Evolutionary conservation across 1,140 invertebrate genomes (phyloP).

Genomic region (Calephelis nemesis): DNA sequence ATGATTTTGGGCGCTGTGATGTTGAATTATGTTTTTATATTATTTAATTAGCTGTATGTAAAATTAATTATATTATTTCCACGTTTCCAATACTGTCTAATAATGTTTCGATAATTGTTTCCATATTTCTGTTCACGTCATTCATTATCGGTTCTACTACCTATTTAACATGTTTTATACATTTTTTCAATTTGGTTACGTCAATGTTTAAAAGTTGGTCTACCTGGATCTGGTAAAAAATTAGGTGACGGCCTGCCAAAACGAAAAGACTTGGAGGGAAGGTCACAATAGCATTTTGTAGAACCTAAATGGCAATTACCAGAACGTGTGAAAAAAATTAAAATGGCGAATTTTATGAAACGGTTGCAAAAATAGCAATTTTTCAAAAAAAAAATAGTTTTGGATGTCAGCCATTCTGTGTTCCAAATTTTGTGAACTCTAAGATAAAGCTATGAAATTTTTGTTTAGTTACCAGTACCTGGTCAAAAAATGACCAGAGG

Average conservation of each 20-base stretch:
- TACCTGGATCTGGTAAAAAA: too few species aligned
- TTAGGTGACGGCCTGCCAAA: too few species aligned
- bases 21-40: not conserved
- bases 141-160: conserved; percentile 1
- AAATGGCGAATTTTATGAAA: too few species aligned
- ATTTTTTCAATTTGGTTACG: not conserved
- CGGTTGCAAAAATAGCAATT: too few species aligned
- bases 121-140: not conserved
- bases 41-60: not conserved
- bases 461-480: too few species aligned
- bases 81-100: not conserved
- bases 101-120: not conserved
- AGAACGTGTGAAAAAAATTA: too few species aligned
- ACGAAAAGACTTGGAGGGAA: too few species aligned
- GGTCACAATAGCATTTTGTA: too few species aligned
- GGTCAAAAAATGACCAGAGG: too few species aligned
- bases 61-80: not conserved
- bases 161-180: not conserved
- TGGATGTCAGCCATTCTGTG: not conserved
- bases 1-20: not conserved
- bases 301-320: too few species aligned
- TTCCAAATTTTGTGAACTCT: not conserved
- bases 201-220: not conserved
- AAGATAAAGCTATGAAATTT: too few species aligned
- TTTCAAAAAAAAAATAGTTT: too few species aligned